A percentile compares a stretch with the other conserved stretches of the same genome.
Conservation (phyloP, 2,888 invertebrate species). For the Pantelozetes paolii region DNA sequence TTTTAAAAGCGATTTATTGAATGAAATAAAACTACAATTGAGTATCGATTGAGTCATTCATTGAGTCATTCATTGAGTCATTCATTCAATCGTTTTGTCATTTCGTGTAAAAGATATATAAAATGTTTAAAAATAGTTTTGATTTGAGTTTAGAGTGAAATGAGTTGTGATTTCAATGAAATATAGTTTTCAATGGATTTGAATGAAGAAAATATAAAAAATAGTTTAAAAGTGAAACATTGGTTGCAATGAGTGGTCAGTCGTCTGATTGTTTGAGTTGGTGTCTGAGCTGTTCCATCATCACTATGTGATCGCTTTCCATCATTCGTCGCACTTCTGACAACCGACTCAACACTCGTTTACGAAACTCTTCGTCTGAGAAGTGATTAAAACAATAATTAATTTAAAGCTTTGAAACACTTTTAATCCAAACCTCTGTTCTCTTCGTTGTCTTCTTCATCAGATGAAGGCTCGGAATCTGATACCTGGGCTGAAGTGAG, state of each 20-base stretch:
- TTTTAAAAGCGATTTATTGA: background rate
- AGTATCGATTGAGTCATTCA: background rate
- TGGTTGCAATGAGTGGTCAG: background rate
- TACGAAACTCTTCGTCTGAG: background rate
- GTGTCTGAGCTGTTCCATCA: slow-evolving; percentile 39
- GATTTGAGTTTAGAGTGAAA: no score
- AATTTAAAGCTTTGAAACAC: background rate
- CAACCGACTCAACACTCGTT: slow-evolving; percentile 35
- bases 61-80: no score
- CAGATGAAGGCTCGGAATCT: background rate
- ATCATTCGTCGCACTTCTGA: slow-evolving; percentile 42
- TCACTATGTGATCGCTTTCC: slow-evolving; percentile 41
- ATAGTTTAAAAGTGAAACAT: background rate
- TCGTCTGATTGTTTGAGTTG: background rate
- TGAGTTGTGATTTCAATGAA: no score
- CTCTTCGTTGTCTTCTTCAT: background rate
- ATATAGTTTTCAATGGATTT: no score
- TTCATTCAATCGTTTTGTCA: no score
- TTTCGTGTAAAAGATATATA: no score
- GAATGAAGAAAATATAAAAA: no score
- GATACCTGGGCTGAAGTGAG: background rate
- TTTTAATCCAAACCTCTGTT: background rate
- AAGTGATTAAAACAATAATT: background rate
- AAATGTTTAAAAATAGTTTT: no score
- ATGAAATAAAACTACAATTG: background rate